Percentiles rank a stretch among this genome's conserved stretches.
Evolutionary conservation across 1,140 invertebrate species (phyloP).

Genomic region (Drosophila biarmipes): DNA sequence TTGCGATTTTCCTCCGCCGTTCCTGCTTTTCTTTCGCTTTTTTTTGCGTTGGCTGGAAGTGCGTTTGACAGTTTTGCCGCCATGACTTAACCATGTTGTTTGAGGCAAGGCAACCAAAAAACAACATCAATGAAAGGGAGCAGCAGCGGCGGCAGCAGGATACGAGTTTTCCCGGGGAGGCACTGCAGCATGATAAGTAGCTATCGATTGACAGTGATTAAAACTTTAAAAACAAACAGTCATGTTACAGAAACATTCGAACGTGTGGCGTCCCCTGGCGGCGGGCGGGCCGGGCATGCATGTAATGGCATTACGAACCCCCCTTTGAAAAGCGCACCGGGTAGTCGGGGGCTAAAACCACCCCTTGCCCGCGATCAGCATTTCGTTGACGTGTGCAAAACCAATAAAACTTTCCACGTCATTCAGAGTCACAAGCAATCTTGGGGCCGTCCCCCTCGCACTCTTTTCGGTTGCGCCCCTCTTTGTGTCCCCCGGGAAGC

Average conservation of each 20-base stretch:
- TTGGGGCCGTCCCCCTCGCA: constrained; percentile 1
- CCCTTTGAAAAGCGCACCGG: neutral
- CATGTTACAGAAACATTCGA: constrained; percentile 71
- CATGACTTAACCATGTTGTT: constrained; percentile 71
- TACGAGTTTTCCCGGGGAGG: constrained; percentile 13
- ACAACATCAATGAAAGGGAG: constrained; percentile 30
- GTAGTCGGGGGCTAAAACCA: neutral
- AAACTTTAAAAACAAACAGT: constrained; percentile 83
- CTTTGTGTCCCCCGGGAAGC: constrained; percentile 17
- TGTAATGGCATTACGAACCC: constrained; percentile 71
- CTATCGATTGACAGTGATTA: constrained; percentile 83
- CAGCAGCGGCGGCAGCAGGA: constrained; percentile 13
- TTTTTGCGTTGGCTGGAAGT: constrained; percentile 33
- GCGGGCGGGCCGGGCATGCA: constrained; percentile 56
- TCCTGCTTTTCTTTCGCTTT: neutral
- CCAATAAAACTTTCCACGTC: constrained; percentile 81
- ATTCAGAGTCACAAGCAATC: constrained; percentile 69
- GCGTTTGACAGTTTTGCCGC: constrained; percentile 73
- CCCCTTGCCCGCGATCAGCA: constrained; percentile 55
- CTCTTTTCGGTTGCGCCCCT: neutral
- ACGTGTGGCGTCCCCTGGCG: constrained; percentile 29
- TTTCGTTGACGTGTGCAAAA: constrained; percentile 82
- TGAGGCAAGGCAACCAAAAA: constrained; percentile 14
- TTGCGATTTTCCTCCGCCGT: constrained; percentile 1
- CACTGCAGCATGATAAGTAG: constrained; percentile 79